These are phyloP conservation scores for Leptothorax acervorum DNA, from an alignment of 2,888 invertebrate species.

Conservation along the genomic window DNA sequence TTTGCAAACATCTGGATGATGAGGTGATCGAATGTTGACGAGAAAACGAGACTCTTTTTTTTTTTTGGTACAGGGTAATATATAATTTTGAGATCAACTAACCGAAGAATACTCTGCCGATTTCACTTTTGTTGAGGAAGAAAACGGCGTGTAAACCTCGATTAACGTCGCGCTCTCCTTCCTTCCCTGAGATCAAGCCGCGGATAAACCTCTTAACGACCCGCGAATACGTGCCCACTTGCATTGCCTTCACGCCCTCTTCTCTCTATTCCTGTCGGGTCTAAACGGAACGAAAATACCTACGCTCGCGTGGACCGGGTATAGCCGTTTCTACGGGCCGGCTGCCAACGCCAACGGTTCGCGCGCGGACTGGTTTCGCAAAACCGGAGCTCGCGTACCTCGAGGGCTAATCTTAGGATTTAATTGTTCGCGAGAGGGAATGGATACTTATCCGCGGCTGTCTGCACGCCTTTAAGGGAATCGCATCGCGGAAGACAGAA, in stretches of 20 bases:
- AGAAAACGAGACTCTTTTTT: not conserved
- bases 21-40: not conserved
- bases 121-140: not conserved
- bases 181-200: not conserved
- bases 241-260: constrained; percentile 52
- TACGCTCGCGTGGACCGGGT: constrained; percentile 51
- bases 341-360: constrained; percentile 59
- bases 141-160: not conserved
- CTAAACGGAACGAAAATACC: constrained; percentile 64
- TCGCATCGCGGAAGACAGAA: not conserved
- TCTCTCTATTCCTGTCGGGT: constrained; percentile 73
- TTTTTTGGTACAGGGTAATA: not conserved
- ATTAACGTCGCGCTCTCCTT: not conserved
- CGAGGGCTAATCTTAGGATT: constrained; percentile 63
- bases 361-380: constrained; percentile 59
- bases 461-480: constrained; percentile 34
- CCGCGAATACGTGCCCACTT: constrained; percentile 26
- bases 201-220: not conserved
- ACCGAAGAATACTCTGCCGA: not conserved
- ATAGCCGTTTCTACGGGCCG: constrained; percentile 42
- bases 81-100: too few relatives aligned
- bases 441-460: not conserved
- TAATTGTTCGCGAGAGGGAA: constrained; percentile 42
- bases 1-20: not conserved
- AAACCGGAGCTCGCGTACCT: constrained; percentile 49